Base-by-base conservation (phyloP, 1,140 invertebrate genomes). In the Microplitis mediator region DNA sequence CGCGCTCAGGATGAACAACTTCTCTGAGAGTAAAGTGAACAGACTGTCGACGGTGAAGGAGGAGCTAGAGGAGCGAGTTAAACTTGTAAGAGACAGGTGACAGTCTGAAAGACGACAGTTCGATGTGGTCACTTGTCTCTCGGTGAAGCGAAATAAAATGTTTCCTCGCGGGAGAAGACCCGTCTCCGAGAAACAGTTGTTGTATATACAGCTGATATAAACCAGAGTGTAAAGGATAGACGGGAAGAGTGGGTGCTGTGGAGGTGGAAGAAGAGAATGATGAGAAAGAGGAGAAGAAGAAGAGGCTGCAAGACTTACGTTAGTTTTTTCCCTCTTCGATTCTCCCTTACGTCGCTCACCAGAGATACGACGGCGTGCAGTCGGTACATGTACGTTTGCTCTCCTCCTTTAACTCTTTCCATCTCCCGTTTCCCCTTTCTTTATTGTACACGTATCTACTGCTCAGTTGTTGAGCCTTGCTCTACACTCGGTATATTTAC, bases 121-220 rank as follows among this genome's bases (percentile, higher is more conserved):
- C 80, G 82, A 84, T 82, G 79, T 82, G 84, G 82, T 82, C 81
- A 82, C 80, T 85, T 84, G 81, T 84, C 82, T 82, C 76, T 69
- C 66, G 75, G 69, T 72, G 69, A 75, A 73, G 75, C 76, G 68
- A 78, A 81, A 84, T 85, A 82, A 83, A 85, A 83, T 75, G 79
- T 80, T 79, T 77, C 73, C 71, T 16, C 54, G 31, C 56, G 73
- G 11, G 67, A n/a, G 70, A 64, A 50, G 52, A 36, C 36, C 14
- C 51, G 65, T 31, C 39, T 45, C 11, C 11, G 39, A 45, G 39
- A 45, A 45, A 45, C 39, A 45, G 39, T 45, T 45, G 39, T 45
- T 45, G 39, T 45, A 11, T 6, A 45, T 6, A 45, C 35, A 45
- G 63, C 9, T 34, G 39, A 64, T 35, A 56, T 13, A 31, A 32